phyloP scores from a whole-genome alignment of 1,140 invertebrate genomes.

The Apis laboriosa region DNA sequence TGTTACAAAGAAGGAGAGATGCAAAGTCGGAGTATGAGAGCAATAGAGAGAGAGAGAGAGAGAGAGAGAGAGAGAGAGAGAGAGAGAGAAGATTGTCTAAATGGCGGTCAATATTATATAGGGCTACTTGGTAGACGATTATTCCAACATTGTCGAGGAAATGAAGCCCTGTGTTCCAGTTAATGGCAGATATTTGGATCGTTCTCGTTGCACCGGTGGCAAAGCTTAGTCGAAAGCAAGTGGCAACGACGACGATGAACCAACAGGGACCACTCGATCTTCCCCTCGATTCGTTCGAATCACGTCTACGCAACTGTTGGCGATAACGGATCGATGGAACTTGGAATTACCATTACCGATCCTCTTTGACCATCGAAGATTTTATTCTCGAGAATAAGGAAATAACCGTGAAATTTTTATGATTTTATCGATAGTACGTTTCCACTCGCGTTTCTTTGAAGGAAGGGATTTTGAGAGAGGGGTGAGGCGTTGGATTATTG shows the following conservation, averaged over 20 bases:
- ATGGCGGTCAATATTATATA: conserved; percentile 31
- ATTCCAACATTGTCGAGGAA: conserved; percentile 44
- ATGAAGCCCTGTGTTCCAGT: conserved; percentile 36
- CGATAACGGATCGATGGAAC: conserved; percentile 20
- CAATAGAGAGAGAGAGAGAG: too few relatives aligned
- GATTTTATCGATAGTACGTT: too few relatives aligned
- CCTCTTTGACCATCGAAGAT: not conserved
- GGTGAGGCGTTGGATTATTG: too few relatives aligned
- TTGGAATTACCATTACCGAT: not conserved
- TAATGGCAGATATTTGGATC: conserved; percentile 24
- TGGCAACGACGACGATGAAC: conserved; percentile 37
- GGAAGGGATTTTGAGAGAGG: too few relatives aligned
- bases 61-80: too few relatives aligned
- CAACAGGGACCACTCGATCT: conserved; percentile 27
- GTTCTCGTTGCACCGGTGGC: not conserved
- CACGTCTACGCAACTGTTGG: not conserved
- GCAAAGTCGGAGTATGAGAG: too few relatives aligned
- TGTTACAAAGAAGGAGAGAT: too few relatives aligned
- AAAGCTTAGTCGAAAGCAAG: conserved; percentile 22
- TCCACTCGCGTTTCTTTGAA: too few relatives aligned
- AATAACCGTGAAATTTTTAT: too few relatives aligned
- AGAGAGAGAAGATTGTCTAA: not conserved
- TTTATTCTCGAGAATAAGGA: too few relatives aligned
- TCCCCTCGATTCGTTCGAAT: conserved; percentile 16
- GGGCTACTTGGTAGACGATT: conserved; percentile 17